Conservation (phyloP, 2,113 vertebrate species). For the Beaufortia kweichowensis region DNA sequence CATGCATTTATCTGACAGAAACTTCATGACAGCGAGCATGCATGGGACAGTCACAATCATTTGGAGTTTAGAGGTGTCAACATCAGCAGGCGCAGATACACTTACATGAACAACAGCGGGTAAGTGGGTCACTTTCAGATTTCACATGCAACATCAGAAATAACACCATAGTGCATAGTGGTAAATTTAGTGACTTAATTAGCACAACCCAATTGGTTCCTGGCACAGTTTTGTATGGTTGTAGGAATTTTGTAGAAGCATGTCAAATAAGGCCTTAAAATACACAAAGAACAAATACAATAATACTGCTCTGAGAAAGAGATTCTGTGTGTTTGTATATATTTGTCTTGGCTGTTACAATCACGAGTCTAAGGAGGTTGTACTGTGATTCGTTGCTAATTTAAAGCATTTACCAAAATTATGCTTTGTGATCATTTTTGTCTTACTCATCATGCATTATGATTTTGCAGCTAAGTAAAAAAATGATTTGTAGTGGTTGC, state of each 20-base stretch:
- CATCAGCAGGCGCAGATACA: constrained; percentile 37
- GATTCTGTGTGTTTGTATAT: background rate
- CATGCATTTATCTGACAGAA: constrained; percentile 59
- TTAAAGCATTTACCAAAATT: background rate
- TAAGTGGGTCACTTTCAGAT: constrained; percentile 51
- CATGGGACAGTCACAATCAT: constrained; percentile 43
- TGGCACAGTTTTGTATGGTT: too few species aligned
- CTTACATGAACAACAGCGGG: constrained; percentile 48
- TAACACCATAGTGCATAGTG: background rate
- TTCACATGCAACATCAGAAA: background rate
- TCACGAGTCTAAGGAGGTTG: background rate
- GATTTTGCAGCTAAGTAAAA: too few species aligned
- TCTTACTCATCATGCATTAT: background rate
- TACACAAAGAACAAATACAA: background rate
- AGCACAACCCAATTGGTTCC: background rate
- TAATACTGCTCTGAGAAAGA: background rate
- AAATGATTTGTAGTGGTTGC: too few species aligned
- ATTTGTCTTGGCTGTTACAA: background rate
- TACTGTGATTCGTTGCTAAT: background rate
- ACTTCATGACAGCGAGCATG: constrained; percentile 50
- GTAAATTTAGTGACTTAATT: background rate
- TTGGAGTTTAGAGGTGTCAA: constrained; percentile 52
- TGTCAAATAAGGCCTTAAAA: too few species aligned
- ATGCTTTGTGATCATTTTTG: background rate
- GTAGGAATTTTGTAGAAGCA: too few species aligned